Evolutionary conservation across 1,140 invertebrate species (phyloP), one percentile per base, ranked within the genome.

Genomic region (Caenorhabditis inopinata): DNA sequence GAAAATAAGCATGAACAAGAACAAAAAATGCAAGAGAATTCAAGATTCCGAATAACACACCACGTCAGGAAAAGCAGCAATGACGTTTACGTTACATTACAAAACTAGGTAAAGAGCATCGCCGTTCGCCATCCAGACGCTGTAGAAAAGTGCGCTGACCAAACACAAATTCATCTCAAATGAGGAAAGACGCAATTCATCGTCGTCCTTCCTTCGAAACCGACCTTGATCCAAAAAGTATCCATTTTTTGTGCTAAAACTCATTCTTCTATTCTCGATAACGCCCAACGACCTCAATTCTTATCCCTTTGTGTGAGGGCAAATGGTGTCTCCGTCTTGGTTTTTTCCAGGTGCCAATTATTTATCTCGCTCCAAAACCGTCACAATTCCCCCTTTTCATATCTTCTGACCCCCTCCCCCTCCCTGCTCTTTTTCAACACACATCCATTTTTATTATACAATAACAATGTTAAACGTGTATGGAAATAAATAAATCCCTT

Each of bases 141-240:
- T 29, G 58, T 68, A 38, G 58, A 68, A 68, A 32, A 38, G 53
- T 62, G 58, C 32, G 58, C 14, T 68, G 32, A 38, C 58, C n/a
- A 68, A 68, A 68, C 58, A 68, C 32, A 68, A 58, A 32, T 58
- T 32, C 53, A 58, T 58, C 27, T 58, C 58, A 16, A 68, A 68
- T 68, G 58, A 68, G 58, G 38, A 68, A 68, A 68, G 58, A 68
- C 58, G 58, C 58, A 68, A 68, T 68, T 68, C 58, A 68, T 68
- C 58, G 38, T 68, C 58, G 58, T 14, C 53, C 53, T 62, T 32
- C 58, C n/a, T 68, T 53, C 49, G 18, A 53, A 53, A 32, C 58
- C 58, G 58, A 68, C 58, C 58, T 68, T 68, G 58, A 68, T 68
- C 58, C 58, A 68, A 68, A 68, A 42, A 38, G 16, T 42, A n/a